Conservation (phyloP, 1,140 invertebrate species). For the Drosophila leontia region DNA sequence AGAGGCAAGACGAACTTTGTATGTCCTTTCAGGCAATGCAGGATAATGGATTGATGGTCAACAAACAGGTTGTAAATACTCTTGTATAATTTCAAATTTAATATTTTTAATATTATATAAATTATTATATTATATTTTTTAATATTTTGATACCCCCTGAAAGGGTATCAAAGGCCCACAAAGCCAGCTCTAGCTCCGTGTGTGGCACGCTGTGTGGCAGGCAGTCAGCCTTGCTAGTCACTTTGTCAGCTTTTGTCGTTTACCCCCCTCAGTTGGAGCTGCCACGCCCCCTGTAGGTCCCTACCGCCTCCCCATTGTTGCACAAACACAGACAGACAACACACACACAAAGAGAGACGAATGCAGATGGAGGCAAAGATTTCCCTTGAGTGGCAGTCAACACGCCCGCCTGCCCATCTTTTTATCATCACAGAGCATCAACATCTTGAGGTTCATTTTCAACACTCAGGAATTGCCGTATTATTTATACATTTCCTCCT, state of each 20-base stretch:
- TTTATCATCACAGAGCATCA: constrained; percentile 45
- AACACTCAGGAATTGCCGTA: constrained; percentile 62
- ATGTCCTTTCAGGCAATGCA: not conserved
- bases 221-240: constrained; percentile 72
- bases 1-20: constrained; percentile 5
- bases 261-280: not conserved
- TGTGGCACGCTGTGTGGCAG: constrained; percentile 28
- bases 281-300: constrained; percentile 19
- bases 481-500: constrained; percentile 40
- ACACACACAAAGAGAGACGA: constrained; percentile 17
- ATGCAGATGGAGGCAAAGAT: constrained; percentile 51
- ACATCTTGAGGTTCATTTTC: constrained; percentile 48
- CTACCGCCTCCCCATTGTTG: constrained; percentile 36
- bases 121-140: no score
- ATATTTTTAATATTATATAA: no score
- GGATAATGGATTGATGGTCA: not conserved
- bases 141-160: not conserved
- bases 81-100: not conserved
- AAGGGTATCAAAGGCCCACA: constrained; percentile 4
- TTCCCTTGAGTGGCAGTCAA: constrained; percentile 70
- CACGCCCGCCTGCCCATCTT: constrained; percentile 48
- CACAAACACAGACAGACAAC: constrained; percentile 37
- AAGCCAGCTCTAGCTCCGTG: constrained; percentile 27
- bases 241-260: constrained; percentile 75
- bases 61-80: not conserved